Evolutionary conservation across 2,113 vertebrate genomes (phyloP), one percentile per base, ranked within the genome.

Genomic region (Dasyprocta punctata): DNA sequence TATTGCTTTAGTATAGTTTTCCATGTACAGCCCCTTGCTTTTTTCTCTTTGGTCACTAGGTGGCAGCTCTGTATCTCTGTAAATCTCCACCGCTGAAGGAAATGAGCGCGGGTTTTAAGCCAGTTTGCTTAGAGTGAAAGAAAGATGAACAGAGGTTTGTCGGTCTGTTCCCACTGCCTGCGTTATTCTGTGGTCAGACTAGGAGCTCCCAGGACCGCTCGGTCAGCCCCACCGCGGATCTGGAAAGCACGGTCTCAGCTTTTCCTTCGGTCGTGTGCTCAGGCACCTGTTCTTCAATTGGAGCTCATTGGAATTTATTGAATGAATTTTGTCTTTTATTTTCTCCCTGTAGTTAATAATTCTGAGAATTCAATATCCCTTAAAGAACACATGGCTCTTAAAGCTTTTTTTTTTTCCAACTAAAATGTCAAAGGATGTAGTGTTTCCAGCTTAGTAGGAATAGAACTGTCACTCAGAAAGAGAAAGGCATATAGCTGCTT

Each of bases 11-110:
- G 13, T 61, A 58, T 24, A 4, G 0, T 89, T 92, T 96, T 92
- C 41, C 16, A 0, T 26, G 12, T 7, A n/a, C 67, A 19, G 3
- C 1, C 5, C 17, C 44, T 86, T 95, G 96, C 82, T 26, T 33
- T 97, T 96, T 85, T 44, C 75, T 75, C 14, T 0, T 73, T 4
- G 58, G 94, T 77, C 98, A 96, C 98, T 98, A 99, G 98, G 90
- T 98, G 98, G 98, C 98, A 98, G 96, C 69, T 98, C 65, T 78
- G 96, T 63, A 98, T 96, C 98, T 98, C 78, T 95, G 83, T 90
- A 19, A 89, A 91, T 8, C 33, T 47, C 8, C 28, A 3, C 36
- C 1, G 0, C 16, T 1, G 33, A 2, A 47, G 19, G 49, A 36
- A 0, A 13, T 67, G 0, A 0, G 1, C 9, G 11, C 17, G 0